Evolutionary conservation across 2,113 vertebrate genomes (phyloP).

Genomic region (Psophia crepitans): DNA sequence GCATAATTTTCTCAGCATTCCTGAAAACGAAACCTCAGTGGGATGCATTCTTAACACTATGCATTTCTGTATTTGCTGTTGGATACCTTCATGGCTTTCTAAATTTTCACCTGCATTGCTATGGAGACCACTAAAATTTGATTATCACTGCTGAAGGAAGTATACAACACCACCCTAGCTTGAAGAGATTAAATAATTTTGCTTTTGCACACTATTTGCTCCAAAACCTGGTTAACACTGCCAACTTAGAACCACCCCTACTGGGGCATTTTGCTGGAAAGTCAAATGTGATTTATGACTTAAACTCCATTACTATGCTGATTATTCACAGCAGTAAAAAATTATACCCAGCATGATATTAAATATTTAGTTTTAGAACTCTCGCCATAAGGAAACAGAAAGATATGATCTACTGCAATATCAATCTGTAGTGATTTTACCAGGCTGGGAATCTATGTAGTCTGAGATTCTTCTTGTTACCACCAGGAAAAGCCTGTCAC

Average conservation of each 20-base stretch:
- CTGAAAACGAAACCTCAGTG: not conserved
- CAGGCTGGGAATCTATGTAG: not conserved
- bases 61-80: not conserved
- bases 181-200: not conserved
- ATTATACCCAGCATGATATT: not conserved
- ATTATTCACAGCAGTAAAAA: not conserved
- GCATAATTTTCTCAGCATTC: not conserved
- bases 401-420: not conserved
- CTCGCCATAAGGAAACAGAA: not conserved
- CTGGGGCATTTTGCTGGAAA: not conserved
- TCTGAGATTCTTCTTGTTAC: not conserved
- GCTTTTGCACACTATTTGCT: not conserved
- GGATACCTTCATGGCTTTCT: not conserved
- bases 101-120: not conserved
- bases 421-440: not conserved
- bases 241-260: not conserved
- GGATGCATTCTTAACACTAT: not conserved
- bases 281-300: not conserved
- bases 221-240: not conserved
- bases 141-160: not conserved
- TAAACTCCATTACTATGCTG: not conserved
- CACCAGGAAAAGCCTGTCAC: not conserved
- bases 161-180: not conserved
- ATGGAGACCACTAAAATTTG: not conserved
- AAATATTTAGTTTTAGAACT: not conserved